phyloP scores from a whole-genome alignment of 2,888 invertebrate genomes.

The Crossocerus cetratus region DNA sequence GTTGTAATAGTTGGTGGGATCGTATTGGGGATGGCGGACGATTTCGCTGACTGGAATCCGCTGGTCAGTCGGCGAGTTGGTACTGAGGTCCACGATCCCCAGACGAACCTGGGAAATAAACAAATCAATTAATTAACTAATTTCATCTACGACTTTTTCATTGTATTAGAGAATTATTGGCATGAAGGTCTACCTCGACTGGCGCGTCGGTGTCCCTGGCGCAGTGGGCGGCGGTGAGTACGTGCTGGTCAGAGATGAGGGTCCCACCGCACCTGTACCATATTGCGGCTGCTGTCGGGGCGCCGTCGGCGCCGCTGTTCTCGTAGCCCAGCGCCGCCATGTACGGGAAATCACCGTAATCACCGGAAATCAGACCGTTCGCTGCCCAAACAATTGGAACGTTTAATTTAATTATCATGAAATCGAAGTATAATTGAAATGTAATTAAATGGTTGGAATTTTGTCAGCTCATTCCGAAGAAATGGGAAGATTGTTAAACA shows the following conservation, averaged over 20 bases:
- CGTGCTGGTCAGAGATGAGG: slow-evolving; percentile 63
- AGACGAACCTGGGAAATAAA: slow-evolving; percentile 68
- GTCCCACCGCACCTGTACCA: slow-evolving; percentile 70
- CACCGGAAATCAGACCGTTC: slow-evolving; percentile 63
- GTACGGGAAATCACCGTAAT: slow-evolving; percentile 69
- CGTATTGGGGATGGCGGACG: slow-evolving; percentile 66
- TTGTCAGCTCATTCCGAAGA: too few species aligned
- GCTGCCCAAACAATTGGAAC: slow-evolving; percentile 50
- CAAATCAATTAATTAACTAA: too few species aligned
- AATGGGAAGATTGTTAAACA: not conserved
- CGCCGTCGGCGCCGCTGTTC: slow-evolving; percentile 30
- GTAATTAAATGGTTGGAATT: too few species aligned
- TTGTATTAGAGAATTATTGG: too few species aligned
- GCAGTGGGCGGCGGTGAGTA: slow-evolving; percentile 73
- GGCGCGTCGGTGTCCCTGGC: slow-evolving; percentile 66
- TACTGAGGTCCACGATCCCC: slow-evolving; percentile 60
- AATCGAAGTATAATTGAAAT: too few species aligned
- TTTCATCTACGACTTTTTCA: too few species aligned
- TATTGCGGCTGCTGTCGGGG: slow-evolving; percentile 26
- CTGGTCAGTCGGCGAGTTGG: slow-evolving; percentile 47
- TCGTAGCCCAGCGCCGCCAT: slow-evolving; percentile 67
- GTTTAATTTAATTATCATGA: too few species aligned
- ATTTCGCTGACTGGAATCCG: slow-evolving; percentile 56
- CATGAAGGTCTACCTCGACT: slow-evolving; percentile 66
- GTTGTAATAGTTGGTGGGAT: slow-evolving; percentile 59